These are phyloP conservation scores for Drosophila repleta DNA, from an alignment of 1,140 invertebrate genomes.

Conservation along the genomic window DNA sequence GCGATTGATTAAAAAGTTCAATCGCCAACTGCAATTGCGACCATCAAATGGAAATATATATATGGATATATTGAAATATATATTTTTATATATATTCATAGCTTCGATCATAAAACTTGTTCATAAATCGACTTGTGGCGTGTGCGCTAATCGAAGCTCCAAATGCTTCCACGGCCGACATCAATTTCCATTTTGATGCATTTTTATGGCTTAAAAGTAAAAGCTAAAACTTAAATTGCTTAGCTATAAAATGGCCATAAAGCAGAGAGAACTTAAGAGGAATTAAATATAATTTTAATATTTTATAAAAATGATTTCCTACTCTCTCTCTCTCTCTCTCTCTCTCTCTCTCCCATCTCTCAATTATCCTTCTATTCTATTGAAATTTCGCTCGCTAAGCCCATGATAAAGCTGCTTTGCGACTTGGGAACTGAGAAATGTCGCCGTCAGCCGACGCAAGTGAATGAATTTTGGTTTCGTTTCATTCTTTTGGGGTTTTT, in stretches of 20 bases:
- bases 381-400: background rate
- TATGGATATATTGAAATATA: background rate
- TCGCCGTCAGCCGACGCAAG: background rate
- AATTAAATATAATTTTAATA: too few species aligned
- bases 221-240: background rate
- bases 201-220: constrained; percentile 1
- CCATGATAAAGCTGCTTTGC: constrained; percentile 4
- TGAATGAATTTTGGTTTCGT: constrained; percentile 1
- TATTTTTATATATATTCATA: too few species aligned
- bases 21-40: background rate
- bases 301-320: too few species aligned
- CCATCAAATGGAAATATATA: background rate
- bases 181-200: constrained; percentile 18
- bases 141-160: background rate
- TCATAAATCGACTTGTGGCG: constrained; percentile 16
- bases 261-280: too few species aligned
- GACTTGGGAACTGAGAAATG: constrained; percentile 4
- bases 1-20: constrained; percentile 39
- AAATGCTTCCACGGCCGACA: background rate
- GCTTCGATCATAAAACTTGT: background rate
- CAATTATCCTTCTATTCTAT: background rate
- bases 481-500: constrained; percentile 14
- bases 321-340: too few species aligned
- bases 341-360: too few species aligned
- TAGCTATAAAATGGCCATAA: background rate